phyloP scores from a whole-genome alignment of 2,888 invertebrate genomes.

The Acanthacorydalis orientalis region DNA sequence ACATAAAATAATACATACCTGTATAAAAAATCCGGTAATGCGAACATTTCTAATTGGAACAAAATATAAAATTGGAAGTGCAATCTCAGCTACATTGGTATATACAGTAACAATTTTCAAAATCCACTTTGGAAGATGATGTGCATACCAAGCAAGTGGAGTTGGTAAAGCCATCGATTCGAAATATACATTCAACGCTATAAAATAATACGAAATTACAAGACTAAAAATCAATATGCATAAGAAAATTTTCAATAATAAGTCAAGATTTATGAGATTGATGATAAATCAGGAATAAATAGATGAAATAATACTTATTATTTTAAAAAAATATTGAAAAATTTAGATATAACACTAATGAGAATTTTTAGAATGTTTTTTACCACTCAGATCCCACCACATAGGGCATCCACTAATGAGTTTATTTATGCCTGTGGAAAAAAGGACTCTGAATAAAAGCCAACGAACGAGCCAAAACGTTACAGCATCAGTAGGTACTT shows the following conservation, averaged over 20 bases:
- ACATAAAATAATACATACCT: conserved; percentile 29
- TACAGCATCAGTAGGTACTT: conserved; percentile 32
- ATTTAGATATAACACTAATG: background rate
- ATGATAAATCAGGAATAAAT: background rate
- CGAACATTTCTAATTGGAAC: conserved; percentile 45
- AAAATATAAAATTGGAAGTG: conserved; percentile 55
- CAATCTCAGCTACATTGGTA: conserved; percentile 45
- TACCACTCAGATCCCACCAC: conserved; percentile 66
- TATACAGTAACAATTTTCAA: conserved; percentile 40
- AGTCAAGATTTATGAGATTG: background rate
- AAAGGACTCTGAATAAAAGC: conserved; percentile 54
- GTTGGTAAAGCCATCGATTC: conserved; percentile 61
- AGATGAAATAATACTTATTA: background rate
- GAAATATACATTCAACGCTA: conserved; percentile 49
- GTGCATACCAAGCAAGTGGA: conserved; percentile 52
- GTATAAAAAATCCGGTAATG: conserved; percentile 41
- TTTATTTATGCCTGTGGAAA: conserved; percentile 55
- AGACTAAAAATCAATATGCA: background rate
- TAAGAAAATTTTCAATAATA: background rate
- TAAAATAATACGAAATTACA: conserved; percentile 14
- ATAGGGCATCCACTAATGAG: conserved; percentile 51
- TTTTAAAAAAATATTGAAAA: conserved; percentile 2
- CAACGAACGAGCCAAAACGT: conserved; percentile 52
- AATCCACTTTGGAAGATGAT: conserved; percentile 51
- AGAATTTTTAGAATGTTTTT: too few relatives aligned